These are phyloP conservation scores for Crypturellus undulatus DNA, from an alignment of 2,113 vertebrate genomes.

Conservation along the genomic window DNA sequence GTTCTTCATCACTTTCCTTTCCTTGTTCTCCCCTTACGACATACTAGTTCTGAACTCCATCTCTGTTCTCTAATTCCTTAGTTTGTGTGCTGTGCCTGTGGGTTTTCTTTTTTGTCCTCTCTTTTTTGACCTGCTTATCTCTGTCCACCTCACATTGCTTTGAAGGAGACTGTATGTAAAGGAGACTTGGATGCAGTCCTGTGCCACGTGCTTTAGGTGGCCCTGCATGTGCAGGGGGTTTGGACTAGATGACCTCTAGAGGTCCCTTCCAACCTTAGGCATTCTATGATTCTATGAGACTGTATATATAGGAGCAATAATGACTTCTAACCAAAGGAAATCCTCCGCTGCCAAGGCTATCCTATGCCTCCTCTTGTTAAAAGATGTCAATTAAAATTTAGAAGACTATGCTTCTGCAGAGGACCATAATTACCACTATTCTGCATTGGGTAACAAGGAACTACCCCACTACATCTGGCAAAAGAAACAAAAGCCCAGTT, in stretches of 20 bases:
- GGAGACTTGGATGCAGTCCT: too few relatives aligned
- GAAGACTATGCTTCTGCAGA: neutral
- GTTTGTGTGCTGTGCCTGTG: neutral
- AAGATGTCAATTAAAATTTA: rapidly evolving
- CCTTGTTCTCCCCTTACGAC: neutral
- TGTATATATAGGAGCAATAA: rapidly evolving
- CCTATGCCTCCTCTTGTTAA: rapidly evolving
- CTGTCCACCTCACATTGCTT: neutral
- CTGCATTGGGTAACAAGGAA: neutral
- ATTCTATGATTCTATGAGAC: too few relatives aligned
- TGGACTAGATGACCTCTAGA: too few relatives aligned
- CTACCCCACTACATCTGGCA: neutral
- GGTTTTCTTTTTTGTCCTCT: neutral
- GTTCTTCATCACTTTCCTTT: neutral
- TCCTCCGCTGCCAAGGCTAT: neutral
- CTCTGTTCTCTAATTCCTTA: neutral
- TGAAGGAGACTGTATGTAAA: neutral
- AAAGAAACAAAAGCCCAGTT: neutral
- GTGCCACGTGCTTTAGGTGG: too few relatives aligned
- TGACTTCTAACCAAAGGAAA: rapidly evolving
- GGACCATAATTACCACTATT: rapidly evolving
- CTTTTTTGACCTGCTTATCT: too few relatives aligned
- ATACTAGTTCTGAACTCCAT: neutral
- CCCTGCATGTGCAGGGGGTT: too few relatives aligned
- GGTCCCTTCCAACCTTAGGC: too few relatives aligned